Percentiles rank a stretch among this genome's conserved stretches.
phyloP scores from a whole-genome alignment of 1,140 invertebrate genomes.

The Dendrolimus kikuchii region DNA sequence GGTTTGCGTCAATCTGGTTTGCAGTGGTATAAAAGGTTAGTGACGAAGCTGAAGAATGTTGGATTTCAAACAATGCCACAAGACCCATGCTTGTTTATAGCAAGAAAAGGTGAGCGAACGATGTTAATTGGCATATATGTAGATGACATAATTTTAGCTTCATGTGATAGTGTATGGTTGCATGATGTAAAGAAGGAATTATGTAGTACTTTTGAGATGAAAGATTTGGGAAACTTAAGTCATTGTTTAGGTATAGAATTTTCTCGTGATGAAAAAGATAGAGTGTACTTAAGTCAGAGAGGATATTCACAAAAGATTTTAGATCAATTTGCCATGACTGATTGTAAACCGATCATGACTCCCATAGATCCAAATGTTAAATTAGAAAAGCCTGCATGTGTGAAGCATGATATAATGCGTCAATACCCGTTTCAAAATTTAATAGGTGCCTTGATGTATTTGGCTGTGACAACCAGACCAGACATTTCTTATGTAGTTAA shows the following conservation, averaged over 20 bases:
- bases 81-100: constrained; percentile 16
- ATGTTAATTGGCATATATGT: constrained; percentile 25
- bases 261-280: constrained; percentile 12
- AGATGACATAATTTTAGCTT: constrained; percentile 21
- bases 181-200: constrained; percentile 10
- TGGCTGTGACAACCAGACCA: constrained; percentile 37
- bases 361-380: constrained; percentile 13
- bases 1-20: constrained; percentile 22
- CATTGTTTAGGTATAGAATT: constrained; percentile 18
- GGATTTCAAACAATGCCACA: constrained; percentile 17
- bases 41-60: constrained; percentile 12
- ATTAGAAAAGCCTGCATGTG: constrained; percentile 10
- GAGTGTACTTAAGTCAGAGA: constrained; percentile 15
- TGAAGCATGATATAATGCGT: constrained; percentile 13
- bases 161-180: constrained; percentile 13
- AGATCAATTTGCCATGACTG: constrained; percentile 14
- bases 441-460: constrained; percentile 47
- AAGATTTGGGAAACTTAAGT: constrained; percentile 16
- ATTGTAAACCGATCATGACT: constrained; percentile 12
- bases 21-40: constrained; percentile 5
- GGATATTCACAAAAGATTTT: constrained; percentile 8
- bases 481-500: constrained; percentile 38
- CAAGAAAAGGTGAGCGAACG: constrained; percentile 9
- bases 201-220: constrained; percentile 16
- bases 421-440: constrained; percentile 22